These are phyloP conservation scores for Phataginus tetradactyla DNA, from an alignment of 2,797 vertebrate genomes.

Conservation along the genomic window DNA sequence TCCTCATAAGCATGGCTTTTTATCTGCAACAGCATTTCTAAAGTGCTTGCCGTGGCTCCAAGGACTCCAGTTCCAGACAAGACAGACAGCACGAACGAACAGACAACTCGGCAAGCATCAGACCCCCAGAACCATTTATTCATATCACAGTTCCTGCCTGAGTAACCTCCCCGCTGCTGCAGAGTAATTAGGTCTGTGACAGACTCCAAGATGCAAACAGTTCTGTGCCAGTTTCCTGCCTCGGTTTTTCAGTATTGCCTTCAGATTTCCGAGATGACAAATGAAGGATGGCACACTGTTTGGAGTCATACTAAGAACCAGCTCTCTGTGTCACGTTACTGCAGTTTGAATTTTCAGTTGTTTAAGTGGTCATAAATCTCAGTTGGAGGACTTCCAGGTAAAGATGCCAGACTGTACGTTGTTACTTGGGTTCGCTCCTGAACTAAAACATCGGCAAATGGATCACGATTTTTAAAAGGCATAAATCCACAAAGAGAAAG, in stretches of 20 bases:
- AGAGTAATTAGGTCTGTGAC: not conserved
- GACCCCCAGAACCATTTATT: not conserved
- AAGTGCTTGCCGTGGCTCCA: not conserved
- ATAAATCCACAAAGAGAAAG: not conserved
- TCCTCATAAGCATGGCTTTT: not conserved
- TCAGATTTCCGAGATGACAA: slow-evolving; percentile 42
- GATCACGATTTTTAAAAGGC: not conserved
- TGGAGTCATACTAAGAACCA: slow-evolving; percentile 9
- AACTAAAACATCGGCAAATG: slow-evolving; percentile 15
- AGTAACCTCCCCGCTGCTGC: not conserved
- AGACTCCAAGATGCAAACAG: not conserved
- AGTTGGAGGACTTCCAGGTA: not conserved
- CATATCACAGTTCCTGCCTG: not conserved
- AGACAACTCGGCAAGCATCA: not conserved
- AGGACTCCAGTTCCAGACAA: slow-evolving; percentile 33
- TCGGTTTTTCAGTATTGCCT: not conserved
- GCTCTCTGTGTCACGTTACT: not conserved
- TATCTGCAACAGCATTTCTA: not conserved
- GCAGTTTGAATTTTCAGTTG: not conserved
- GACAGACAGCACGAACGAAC: not conserved
- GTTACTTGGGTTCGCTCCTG: slow-evolving; percentile 4
- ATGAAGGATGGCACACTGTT: not conserved
- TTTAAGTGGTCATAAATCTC: not conserved
- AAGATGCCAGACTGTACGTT: not conserved
- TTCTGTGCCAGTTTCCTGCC: not conserved